Evolutionary conservation across 2,113 vertebrate genomes (phyloP).

Genomic region (Marmota monax): DNA sequence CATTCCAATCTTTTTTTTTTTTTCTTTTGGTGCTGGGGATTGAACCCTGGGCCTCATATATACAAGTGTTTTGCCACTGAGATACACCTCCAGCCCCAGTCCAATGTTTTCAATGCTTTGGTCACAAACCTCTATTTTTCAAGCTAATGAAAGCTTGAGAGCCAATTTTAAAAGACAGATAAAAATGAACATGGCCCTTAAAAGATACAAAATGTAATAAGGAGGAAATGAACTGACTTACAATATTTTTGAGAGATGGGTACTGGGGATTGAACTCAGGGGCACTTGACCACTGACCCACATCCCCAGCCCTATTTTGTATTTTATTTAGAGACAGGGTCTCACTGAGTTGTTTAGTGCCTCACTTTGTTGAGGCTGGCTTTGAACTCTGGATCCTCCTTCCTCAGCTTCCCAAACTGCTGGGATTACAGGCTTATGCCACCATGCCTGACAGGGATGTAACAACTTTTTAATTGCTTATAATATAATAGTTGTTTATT

Average conservation of each 20-base stretch:
- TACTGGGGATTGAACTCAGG: too few species aligned
- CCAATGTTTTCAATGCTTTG: background rate
- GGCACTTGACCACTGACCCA: too few species aligned
- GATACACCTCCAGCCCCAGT: background rate
- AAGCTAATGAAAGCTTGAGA: background rate
- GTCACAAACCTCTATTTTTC: background rate
- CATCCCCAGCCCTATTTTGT: too few species aligned
- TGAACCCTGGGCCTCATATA: background rate
- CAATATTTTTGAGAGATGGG: background rate
- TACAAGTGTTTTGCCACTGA: background rate
- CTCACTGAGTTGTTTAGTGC: too few species aligned
- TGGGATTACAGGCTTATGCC: too few species aligned
- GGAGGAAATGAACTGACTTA: conserved; percentile 27
- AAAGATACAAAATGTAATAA: background rate
- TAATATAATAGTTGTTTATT: background rate
- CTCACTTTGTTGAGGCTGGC: too few species aligned
- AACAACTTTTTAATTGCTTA: background rate
- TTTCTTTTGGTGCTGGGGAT: background rate
- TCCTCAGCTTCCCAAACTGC: too few species aligned
- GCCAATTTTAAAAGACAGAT: conserved; percentile 10
- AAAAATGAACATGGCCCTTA: background rate
- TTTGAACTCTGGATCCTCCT: too few species aligned
- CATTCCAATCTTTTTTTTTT: background rate
- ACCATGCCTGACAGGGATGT: too few species aligned
- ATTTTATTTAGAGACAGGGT: too few species aligned